A percentile compares a stretch with the other conserved stretches of the same genome.
Conservation (phyloP, 2,113 vertebrate genomes). For the Hypomesus transpacificus region DNA sequence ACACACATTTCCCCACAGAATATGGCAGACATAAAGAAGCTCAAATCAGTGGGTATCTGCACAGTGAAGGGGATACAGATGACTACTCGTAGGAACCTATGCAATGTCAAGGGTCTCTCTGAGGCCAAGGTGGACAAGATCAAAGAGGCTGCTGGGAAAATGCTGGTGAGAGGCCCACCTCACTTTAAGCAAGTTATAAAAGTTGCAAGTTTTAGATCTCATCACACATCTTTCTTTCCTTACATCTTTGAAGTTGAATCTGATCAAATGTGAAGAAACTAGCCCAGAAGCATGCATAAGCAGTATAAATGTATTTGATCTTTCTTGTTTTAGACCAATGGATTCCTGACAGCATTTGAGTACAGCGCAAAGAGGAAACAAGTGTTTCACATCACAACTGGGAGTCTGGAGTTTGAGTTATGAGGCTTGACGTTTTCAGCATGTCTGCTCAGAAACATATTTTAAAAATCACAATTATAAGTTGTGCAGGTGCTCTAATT, state of each 20-base stretch:
- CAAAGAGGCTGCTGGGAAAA: slow-evolving; percentile 96
- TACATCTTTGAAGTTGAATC: not conserved
- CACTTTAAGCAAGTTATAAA: too few relatives aligned
- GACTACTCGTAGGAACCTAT: slow-evolving; percentile 89
- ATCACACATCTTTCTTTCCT: too few relatives aligned
- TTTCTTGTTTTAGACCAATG: slow-evolving; percentile 75
- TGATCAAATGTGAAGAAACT: not conserved
- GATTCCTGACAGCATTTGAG: slow-evolving; percentile 93
- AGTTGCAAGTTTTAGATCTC: too few relatives aligned
- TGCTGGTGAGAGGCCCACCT: slow-evolving; percentile 76
- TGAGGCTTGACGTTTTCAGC: slow-evolving; percentile 35
- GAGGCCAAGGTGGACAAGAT: slow-evolving; percentile 99
- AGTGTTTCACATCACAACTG: slow-evolving; percentile 93
- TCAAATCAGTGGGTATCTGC: slow-evolving; percentile 95
- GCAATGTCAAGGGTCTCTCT: slow-evolving; percentile 94
- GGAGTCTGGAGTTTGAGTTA: slow-evolving; percentile 97
- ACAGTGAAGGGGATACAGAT: slow-evolving; percentile 97
- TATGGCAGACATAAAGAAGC: slow-evolving; percentile 93
- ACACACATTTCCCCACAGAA: slow-evolving; percentile 82
- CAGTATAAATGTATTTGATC: not conserved
- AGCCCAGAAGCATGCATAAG: too few relatives aligned
- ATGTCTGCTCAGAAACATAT: not conserved
- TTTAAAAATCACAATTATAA: not conserved
- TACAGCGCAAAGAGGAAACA: slow-evolving; percentile 91
- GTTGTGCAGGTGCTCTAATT: too few relatives aligned